phyloP scores from a whole-genome alignment of 2,888 invertebrate species.

The Trissolcus japonicus region DNA sequence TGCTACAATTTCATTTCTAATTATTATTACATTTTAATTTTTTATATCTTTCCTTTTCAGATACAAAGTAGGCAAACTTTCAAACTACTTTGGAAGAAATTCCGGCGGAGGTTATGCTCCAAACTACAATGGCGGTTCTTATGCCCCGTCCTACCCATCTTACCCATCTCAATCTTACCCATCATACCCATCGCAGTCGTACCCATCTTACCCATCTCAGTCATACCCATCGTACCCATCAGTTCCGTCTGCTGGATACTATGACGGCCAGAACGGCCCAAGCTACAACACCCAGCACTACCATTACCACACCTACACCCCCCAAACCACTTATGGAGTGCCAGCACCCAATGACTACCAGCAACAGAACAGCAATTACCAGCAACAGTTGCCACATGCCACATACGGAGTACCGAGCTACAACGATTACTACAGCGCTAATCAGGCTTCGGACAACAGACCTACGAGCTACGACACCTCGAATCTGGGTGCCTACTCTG shows the following conservation, averaged over 20 bases:
- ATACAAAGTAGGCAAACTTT: conserved; percentile 18
- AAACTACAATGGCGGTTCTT: conserved; percentile 17
- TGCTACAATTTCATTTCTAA: too few species aligned
- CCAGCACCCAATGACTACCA: conserved; percentile 25
- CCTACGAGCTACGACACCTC: conserved; percentile 5
- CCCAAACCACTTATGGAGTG: conserved; percentile 21
- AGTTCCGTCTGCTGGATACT: too few species aligned
- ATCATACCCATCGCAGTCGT: too few species aligned
- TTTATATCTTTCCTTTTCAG: conserved; percentile 1
- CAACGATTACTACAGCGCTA: conserved; percentile 51
- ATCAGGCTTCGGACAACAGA: conserved; percentile 11
- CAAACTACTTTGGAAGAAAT: neutral
- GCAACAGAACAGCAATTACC: conserved; percentile 7
- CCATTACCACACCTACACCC: conserved; percentile 9
- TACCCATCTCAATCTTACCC: too few species aligned
- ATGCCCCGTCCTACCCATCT: too few species aligned
- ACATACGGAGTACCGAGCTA: conserved; percentile 52
- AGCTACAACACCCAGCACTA: conserved; percentile 30
- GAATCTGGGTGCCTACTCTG: neutral
- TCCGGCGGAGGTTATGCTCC: conserved; percentile 20
- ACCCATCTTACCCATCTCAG: too few species aligned
- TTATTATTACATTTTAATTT: neutral
- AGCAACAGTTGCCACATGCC: conserved; percentile 14
- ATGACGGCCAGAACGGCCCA: conserved; percentile 2
- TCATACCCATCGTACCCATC: too few species aligned